Percentiles rank a stretch among this genome's conserved stretches.
These are phyloP conservation scores for Saguinus imperator DNA, from an alignment of 2,113 vertebrate species.

Conservation along the genomic window DNA sequence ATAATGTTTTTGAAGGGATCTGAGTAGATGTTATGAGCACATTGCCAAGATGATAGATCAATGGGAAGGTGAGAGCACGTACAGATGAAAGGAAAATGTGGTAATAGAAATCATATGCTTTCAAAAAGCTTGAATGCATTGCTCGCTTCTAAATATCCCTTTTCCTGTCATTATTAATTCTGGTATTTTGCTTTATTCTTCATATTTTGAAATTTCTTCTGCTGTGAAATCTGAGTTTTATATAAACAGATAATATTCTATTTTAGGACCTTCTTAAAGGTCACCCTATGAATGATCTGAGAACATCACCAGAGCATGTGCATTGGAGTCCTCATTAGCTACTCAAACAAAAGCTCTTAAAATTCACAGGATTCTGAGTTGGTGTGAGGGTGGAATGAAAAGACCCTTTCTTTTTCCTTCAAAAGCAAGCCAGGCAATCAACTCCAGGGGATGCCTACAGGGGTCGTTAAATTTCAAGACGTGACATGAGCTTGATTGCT, in stretches of 20 bases:
- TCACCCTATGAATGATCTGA: background rate
- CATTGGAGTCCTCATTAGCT: constrained; percentile 22
- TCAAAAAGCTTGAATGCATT: background rate
- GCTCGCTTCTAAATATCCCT: constrained; percentile 3
- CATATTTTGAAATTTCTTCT: background rate
- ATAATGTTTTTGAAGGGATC: constrained; percentile 16
- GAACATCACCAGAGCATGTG: background rate
- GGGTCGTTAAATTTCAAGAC: background rate
- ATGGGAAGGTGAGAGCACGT: background rate
- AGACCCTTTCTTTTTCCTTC: background rate
- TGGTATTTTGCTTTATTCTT: constrained; percentile 10
- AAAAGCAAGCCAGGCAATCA: background rate
- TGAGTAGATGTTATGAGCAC: background rate
- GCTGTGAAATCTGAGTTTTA: background rate
- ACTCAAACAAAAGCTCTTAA: constrained; percentile 36
- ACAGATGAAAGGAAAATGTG: background rate
- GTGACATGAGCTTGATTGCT: background rate
- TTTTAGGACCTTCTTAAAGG: constrained; percentile 38
- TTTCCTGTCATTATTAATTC: background rate
- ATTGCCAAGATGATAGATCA: background rate
- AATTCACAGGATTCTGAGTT: constrained; percentile 13
- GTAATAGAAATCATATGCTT: constrained; percentile 1
- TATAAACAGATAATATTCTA: constrained; percentile 25
- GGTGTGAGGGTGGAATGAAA: background rate
- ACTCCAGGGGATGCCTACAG: background rate